Percentiles rank a stretch among this genome's conserved stretches.
Evolutionary conservation across 2,888 invertebrate genomes (phyloP).

Genomic region (Aspidapion aeneum): DNA sequence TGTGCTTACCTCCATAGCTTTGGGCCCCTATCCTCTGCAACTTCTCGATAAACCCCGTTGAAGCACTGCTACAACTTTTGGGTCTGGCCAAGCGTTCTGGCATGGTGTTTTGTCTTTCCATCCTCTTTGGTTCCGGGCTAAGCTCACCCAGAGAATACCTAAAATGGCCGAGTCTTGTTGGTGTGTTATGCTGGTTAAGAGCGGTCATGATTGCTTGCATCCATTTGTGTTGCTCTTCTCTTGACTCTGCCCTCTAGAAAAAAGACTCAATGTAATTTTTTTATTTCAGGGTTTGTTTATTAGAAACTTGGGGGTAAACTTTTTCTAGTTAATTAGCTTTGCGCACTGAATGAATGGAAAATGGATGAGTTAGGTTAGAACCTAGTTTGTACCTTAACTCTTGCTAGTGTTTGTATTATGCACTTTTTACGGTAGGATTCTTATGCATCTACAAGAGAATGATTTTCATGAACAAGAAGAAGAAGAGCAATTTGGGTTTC

Average conservation of each 20-base stretch:
- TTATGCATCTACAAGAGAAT: no score
- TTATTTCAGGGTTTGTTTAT: no score
- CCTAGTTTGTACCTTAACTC: no score
- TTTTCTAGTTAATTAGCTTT: no score
- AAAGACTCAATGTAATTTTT: no score
- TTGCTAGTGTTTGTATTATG: no score
- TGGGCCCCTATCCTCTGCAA: conserved; percentile 41
- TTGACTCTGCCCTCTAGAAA: conserved; percentile 49
- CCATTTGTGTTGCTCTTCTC: conserved; percentile 51
- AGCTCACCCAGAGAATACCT: conserved; percentile 45
- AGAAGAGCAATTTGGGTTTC: no score
- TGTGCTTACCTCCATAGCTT: conserved; percentile 38
- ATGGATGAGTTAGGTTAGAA: no score
- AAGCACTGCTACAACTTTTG: conserved; percentile 16
- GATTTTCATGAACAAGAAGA: no score
- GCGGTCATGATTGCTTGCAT: conserved; percentile 51
- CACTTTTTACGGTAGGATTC: no score
- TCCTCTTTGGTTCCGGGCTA: conserved; percentile 12
- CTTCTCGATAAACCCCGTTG: conserved; percentile 35
- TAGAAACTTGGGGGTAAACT: no score
- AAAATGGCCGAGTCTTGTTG: conserved; percentile 42
- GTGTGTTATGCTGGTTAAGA: conserved; percentile 40
- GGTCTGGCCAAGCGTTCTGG: conserved; percentile 17
- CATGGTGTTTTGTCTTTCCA: conserved; percentile 28
- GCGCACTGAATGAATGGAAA: no score